phyloP scores from a whole-genome alignment of 2,113 vertebrate species.

The Microtus ochrogaster region DNA sequence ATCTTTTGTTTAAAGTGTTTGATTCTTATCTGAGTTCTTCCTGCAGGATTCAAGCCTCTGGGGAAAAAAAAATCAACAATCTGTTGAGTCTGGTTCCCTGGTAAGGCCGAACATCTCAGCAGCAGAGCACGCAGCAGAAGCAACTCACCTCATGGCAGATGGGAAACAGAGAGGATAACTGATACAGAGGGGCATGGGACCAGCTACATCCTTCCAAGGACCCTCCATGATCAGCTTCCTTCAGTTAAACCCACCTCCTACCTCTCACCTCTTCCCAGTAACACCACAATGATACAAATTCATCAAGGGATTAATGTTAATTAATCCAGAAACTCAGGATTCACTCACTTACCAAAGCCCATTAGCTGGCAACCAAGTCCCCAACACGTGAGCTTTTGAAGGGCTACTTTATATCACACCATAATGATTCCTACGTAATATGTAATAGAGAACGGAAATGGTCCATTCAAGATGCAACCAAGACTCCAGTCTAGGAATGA shows the following conservation, averaged over 20 bases:
- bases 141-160: not conserved
- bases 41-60: not conserved
- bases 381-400: not conserved
- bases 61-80: no score
- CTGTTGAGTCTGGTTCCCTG: not conserved
- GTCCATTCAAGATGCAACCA: not conserved
- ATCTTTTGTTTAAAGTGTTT: not conserved
- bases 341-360: not conserved
- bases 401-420: not conserved
- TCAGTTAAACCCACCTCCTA: not conserved
- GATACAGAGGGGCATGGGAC: not conserved
- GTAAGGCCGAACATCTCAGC: not conserved
- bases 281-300: not conserved
- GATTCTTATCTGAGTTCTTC: not conserved
- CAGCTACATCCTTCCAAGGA: not conserved
- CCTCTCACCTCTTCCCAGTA: not conserved
- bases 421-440: not conserved
- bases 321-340: not conserved
- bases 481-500: not conserved
- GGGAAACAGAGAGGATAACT: not conserved
- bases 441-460: not conserved
- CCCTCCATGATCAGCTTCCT: not conserved
- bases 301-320: not conserved
- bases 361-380: not conserved
- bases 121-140: not conserved